Base-by-base conservation (phyloP, 1,140 invertebrate species). In the Colletes gigas region DNA sequence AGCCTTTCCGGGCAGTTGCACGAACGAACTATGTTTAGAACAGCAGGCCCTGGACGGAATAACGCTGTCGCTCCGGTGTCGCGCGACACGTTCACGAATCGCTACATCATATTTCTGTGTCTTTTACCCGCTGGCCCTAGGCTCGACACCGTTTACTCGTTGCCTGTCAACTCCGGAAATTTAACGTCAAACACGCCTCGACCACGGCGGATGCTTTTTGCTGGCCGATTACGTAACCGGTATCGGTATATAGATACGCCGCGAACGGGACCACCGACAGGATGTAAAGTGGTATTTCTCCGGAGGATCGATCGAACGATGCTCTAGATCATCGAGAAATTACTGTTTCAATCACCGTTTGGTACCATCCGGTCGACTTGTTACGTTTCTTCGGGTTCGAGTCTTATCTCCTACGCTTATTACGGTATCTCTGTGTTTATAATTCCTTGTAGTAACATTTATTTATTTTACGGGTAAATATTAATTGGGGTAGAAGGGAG, bases 51-150 rank as follows among this genome's bases (percentile, higher is more conserved):
- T 52, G 68, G 47, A 55, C 57, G 62, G 41, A 39, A 63, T 41
- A 17, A 41, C 30, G 15, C 60, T 39, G 60, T 14, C 69, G 41
- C 67, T 60, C 44, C 75, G 81, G 68, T 72, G 83, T 77, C 62
- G 50, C 62, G 59, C 54, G 76, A 85, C 74, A 72, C 68, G 68
- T 82, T 73, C 69, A 76, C 30, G 30, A 83, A 72, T 81, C 75
- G 80, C 68, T 86, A 88, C 81, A 86, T 90, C 89, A 89, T 89
- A 90, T 90, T 89, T 89, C 85, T 84, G 85, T 90, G 86, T 82
- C 83, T 82, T 75, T 30, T 30, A 30, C 54, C 65, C 50, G 50
- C 75, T 0, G 30, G 12, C 0, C 15, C 84, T 81, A 78, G 82
- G 30, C 6, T 15, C 60, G 86, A 85, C 87, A 76, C 81, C 88